Percentiles rank a stretch among this genome's conserved stretches.
These are phyloP conservation scores for Odontocerum albicorne DNA, from an alignment of 2,888 invertebrate genomes.

Conservation along the genomic window DNA sequence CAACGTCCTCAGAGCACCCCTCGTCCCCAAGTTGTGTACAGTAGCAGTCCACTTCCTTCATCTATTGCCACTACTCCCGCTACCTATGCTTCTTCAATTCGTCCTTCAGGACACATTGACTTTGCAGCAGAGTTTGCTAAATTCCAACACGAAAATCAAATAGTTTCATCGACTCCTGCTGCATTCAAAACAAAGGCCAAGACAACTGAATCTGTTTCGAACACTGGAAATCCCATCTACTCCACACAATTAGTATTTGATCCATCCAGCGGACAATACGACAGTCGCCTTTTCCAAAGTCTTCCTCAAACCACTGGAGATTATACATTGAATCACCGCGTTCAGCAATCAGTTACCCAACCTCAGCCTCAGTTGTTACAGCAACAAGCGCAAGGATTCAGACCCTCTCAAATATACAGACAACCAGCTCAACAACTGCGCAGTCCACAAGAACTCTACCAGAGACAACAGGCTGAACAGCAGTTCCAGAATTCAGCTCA, in stretches of 20 bases:
- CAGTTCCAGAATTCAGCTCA: constrained; percentile 66
- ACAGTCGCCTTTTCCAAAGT: constrained; percentile 75
- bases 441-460: constrained; percentile 56
- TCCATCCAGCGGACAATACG: constrained; percentile 75
- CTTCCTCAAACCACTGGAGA: constrained; percentile 74
- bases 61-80: constrained; percentile 41
- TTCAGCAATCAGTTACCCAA: constrained; percentile 72
- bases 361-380: constrained; percentile 63
- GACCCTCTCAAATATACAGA: constrained; percentile 54
- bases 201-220: constrained; percentile 44
- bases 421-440: constrained; percentile 41
- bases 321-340: constrained; percentile 70
- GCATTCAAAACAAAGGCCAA: constrained; percentile 48
- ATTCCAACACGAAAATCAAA: constrained; percentile 68
- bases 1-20: constrained; percentile 51
- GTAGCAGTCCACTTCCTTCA: constrained; percentile 40
- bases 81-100: constrained; percentile 44
- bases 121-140: constrained; percentile 77
- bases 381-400: constrained; percentile 44
- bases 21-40: constrained; percentile 37
- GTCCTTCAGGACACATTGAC: constrained; percentile 54
- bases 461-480: constrained; percentile 63
- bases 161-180: constrained; percentile 56
- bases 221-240: constrained; percentile 67
- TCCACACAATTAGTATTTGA: constrained; percentile 78